Evolutionary conservation across 2,888 invertebrate species (phyloP).

Genomic region (Stenurella melanura): DNA sequence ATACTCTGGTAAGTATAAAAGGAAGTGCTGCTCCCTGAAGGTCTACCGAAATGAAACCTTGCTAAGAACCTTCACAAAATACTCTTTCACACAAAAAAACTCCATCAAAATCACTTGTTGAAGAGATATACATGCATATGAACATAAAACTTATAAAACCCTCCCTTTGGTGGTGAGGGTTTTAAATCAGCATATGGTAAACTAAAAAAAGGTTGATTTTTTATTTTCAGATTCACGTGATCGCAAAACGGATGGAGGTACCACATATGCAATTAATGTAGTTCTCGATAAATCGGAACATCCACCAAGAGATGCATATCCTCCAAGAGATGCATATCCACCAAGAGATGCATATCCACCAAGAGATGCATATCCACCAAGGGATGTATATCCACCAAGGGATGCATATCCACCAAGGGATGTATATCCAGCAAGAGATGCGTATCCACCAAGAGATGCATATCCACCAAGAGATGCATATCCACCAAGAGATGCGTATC

Average conservation of each 20-base stretch:
- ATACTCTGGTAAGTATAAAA: not conserved
- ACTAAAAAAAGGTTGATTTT: not conserved
- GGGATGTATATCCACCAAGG: not conserved
- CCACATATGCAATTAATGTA: not conserved
- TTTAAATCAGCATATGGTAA: too few species aligned
- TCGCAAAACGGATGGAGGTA: not conserved
- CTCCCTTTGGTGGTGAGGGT: too few species aligned
- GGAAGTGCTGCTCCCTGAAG: too few species aligned
- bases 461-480: not conserved
- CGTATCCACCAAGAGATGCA: not conserved
- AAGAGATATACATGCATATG: too few species aligned
- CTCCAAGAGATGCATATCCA: not conserved
- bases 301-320: not conserved
- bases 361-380: not conserved
- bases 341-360: not conserved
- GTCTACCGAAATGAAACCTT: too few species aligned
- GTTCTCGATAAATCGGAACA: not conserved
- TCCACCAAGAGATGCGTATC: not conserved
- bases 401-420: not conserved
- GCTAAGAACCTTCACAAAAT: too few species aligned
- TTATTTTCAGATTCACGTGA: not conserved
- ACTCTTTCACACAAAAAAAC: too few species aligned
- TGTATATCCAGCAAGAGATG: not conserved
- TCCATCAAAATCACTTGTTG: too few species aligned
- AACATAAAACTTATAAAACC: too few species aligned